Evolutionary conservation across 2,113 vertebrate species (phyloP).

Genomic region (Solenodon paradoxus): DNA sequence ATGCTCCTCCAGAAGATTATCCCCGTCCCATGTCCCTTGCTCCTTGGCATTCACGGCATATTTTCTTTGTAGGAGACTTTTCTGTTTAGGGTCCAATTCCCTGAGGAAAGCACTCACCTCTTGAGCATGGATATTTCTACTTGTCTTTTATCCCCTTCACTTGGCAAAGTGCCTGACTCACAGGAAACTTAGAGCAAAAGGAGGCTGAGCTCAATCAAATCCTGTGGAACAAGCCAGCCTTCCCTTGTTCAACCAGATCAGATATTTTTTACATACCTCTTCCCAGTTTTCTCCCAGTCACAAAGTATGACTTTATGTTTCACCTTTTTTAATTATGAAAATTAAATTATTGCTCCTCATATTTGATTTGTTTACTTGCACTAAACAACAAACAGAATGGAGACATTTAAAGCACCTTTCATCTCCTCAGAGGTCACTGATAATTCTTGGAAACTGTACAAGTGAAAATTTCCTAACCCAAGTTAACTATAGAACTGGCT

Average conservation of each 20-base stretch:
- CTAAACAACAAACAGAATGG: background rate
- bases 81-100: background rate
- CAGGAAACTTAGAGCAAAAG: background rate
- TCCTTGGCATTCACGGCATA: rapidly evolving
- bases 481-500: slow-evolving; percentile 34
- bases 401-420: background rate
- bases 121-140: background rate
- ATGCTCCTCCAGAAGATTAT: background rate
- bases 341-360: slow-evolving; percentile 8
- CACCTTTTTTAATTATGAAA: background rate
- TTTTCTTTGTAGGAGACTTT: background rate
- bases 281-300: background rate
- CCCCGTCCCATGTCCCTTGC: background rate
- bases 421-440: background rate
- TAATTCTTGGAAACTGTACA: slow-evolving; percentile 29
- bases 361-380: background rate
- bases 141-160: background rate
- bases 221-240: background rate
- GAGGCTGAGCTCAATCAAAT: background rate
- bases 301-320: background rate
- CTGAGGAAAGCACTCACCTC: background rate
- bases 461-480: slow-evolving; percentile 50
- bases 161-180: background rate
- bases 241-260: background rate
- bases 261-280: background rate